These are phyloP conservation scores for Xyliphius kryptos DNA, from an alignment of 2,113 vertebrate genomes.

Conservation along the genomic window DNA sequence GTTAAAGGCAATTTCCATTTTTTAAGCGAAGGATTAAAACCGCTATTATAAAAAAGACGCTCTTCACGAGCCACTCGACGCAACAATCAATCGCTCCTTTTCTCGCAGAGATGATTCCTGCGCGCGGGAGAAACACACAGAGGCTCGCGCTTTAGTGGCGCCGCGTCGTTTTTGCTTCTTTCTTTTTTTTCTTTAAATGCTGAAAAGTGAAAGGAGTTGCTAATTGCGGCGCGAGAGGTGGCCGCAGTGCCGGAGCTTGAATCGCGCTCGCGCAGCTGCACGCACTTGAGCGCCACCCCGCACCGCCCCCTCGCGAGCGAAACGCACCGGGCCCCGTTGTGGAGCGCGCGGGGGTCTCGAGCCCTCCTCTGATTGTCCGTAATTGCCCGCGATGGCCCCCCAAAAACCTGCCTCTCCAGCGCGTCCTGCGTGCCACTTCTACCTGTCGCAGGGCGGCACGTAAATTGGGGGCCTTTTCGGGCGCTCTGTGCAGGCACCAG, in stretches of 20 bases:
- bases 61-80: conserved; percentile 58
- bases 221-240: conserved; percentile 87
- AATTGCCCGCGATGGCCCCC: conserved; percentile 94
- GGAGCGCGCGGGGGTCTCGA: conserved; percentile 75
- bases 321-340: conserved; percentile 88
- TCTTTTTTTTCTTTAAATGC: conserved; percentile 66
- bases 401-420: conserved; percentile 82
- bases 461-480: neutral
- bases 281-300: conserved; percentile 94
- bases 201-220: conserved; percentile 81
- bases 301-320: conserved; percentile 86
- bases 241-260: conserved; percentile 73
- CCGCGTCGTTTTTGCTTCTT: conserved; percentile 20
- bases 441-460: conserved; percentile 70
- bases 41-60: conserved; percentile 19
- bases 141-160: conserved; percentile 79
- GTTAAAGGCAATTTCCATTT: conserved; percentile 31
- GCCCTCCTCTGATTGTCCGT: conserved; percentile 90
- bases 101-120: conserved; percentile 41
- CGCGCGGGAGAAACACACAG: conserved; percentile 74
- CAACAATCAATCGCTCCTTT: conserved; percentile 54
- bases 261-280: conserved; percentile 94
- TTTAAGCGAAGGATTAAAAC: conserved; percentile 32
- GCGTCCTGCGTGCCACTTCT: conserved; percentile 78
- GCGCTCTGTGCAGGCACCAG: neutral